Evolutionary conservation across 2,113 vertebrate species (phyloP), one percentile per base, ranked within the genome.

Genomic region (Jaculus jaculus): DNA sequence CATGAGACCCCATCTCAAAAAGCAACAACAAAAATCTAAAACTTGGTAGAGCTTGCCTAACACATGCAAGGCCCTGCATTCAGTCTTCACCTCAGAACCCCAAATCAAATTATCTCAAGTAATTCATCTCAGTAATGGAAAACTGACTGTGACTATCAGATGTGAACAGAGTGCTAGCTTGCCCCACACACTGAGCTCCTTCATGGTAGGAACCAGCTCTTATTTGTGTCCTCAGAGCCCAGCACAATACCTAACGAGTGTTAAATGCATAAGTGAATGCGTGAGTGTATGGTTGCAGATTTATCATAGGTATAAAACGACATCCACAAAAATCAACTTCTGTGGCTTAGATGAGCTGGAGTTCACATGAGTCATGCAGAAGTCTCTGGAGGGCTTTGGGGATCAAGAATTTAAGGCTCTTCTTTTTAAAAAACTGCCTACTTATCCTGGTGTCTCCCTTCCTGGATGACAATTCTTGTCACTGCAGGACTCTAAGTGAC

Each of bases 351-450:
- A 86, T 42, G 60, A 91, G 71, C 34, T 65, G 12, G 61, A 42
- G 32, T 85, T 85, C 73, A 58, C n/a, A 54, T 39, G 86, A 93
- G 80, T 93, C 89, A 72, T 5, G 17, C 1, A 78, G 79, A 91
- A 28, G 30, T 89, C 66, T 89, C 75, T 68, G 23, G 54, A 90
- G 24, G n/a, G 26, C 7, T 77, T n/a, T 60, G 2, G 60, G 47
- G 68, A 84, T 92, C 72, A 96, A 90, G 80, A 83, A 89, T 60
- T 79, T 34, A 84, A 94, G 74, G 63, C 28, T 92, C 47, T 71
- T 94, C 66, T 92, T 93, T 60, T 93, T 60, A 73, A 85, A 95
- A 54, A 60, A 42, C 81, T 20, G 21, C 75, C 61, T 89, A 89
- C 71, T 86, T 54, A 4, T 83, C 24, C 71, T 94, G 82, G 79